Percentiles rank a stretch among this genome's conserved stretches.
phyloP scores from a whole-genome alignment of 1,140 invertebrate genomes.

The Drosophila saltans region DNA sequence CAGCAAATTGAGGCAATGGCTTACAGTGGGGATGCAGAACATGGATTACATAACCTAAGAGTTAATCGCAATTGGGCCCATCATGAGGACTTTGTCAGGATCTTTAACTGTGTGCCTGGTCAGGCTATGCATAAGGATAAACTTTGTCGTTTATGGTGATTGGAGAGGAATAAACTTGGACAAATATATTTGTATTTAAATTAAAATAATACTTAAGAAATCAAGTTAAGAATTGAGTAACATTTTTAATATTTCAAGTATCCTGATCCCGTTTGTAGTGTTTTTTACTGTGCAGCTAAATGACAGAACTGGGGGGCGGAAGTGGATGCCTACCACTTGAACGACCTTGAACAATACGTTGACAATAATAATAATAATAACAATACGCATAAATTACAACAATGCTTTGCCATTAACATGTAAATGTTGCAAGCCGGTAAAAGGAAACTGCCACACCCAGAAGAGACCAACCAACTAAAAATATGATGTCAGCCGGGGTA shows the following conservation, averaged over 20 bases:
- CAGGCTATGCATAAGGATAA: constrained; percentile 44
- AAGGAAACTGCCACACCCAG: constrained; percentile 11
- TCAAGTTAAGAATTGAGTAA: no score
- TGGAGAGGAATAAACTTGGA: neutral
- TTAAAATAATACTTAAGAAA: neutral
- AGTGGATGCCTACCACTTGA: constrained; percentile 25
- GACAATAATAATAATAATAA: constrained; percentile 31
- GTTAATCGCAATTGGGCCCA: constrained; percentile 65
- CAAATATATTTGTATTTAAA: neutral
- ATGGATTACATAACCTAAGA: constrained; percentile 57
- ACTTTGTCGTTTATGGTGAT: constrained; percentile 54
- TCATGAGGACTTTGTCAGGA: constrained; percentile 53
- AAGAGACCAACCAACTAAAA: constrained; percentile 12
- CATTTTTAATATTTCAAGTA: no score
- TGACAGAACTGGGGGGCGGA: constrained; percentile 9
- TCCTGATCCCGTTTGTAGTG: no score
- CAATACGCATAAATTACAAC: constrained; percentile 63
- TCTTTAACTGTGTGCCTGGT: constrained; percentile 48
- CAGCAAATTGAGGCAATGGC: constrained; percentile 32
- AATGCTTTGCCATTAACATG: constrained; percentile 59
- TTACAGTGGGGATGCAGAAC: constrained; percentile 31
- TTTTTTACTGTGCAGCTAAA: neutral
- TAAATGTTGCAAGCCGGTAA: constrained; percentile 35
- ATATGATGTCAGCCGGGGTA: constrained; percentile 35
- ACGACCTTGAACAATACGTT: constrained; percentile 51